Evolutionary conservation across 2,113 vertebrate genomes (phyloP).

Genomic region (Pseudopodoces humilis): DNA sequence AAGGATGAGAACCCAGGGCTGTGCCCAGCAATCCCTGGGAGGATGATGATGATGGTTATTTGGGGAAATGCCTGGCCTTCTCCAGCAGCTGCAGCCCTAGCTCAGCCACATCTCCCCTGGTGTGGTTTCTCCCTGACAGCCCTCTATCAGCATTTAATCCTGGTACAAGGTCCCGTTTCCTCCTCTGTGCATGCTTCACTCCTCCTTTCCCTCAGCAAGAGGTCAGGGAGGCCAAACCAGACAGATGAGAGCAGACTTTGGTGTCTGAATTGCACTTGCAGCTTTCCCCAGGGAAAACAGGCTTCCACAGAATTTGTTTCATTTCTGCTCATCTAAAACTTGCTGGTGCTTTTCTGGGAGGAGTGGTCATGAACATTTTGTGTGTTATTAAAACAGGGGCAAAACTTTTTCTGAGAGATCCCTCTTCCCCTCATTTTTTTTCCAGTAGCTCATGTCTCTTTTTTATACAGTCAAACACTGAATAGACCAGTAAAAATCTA

Average conservation of each 20-base stretch:
- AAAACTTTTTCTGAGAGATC: not conserved
- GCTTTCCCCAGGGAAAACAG: not conserved
- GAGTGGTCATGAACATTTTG: not conserved
- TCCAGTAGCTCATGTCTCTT: not conserved
- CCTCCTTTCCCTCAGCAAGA: not conserved
- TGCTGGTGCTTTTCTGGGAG: not conserved
- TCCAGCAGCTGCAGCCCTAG: not conserved
- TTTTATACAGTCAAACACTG: not conserved
- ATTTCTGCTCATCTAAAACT: not conserved
- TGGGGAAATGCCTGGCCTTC: not conserved
- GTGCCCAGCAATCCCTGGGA: fast-evolving
- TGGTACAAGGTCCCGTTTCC: not conserved
- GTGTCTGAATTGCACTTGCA: not conserved
- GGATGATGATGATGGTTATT: not conserved
- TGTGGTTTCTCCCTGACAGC: not conserved
- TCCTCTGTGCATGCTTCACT: not conserved
- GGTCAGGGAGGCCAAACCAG: not conserved
- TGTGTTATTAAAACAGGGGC: not conserved
- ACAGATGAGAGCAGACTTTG: not conserved
- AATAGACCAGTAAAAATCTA: slow-evolving; percentile 2
- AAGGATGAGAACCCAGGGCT: not conserved
- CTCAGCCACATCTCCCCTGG: not conserved
- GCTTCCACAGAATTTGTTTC: not conserved
- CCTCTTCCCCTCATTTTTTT: not conserved
- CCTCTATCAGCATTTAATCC: not conserved